phyloP scores from a whole-genome alignment of 1,140 invertebrate genomes.

The Papilio glaucus region DNA sequence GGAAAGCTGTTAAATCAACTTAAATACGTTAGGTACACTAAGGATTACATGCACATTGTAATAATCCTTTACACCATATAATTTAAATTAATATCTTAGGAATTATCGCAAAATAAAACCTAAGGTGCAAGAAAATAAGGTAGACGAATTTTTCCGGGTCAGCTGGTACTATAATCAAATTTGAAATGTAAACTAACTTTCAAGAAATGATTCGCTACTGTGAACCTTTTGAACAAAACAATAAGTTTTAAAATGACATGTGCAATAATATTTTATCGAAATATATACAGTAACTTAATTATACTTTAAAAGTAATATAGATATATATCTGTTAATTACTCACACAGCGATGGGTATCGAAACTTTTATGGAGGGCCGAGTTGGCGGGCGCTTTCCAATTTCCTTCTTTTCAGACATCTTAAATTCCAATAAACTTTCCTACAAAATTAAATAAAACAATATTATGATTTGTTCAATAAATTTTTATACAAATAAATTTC shows the following conservation, averaged over 20 bases:
- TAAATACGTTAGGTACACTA: too few relatives aligned
- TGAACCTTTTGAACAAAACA: neutral
- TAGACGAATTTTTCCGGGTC: too few relatives aligned
- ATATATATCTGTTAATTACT: neutral
- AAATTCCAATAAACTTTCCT: neutral
- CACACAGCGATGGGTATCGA: neutral
- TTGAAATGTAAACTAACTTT: neutral
- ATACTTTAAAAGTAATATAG: neutral
- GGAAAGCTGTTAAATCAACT: too few relatives aligned
- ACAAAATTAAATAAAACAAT: neutral
- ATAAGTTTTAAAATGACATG: neutral
- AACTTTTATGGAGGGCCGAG: neutral
- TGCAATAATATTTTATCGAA: neutral
- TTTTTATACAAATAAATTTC: neutral
- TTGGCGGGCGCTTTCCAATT: neutral
- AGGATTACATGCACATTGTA: too few relatives aligned
- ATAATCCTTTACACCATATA: too few relatives aligned
- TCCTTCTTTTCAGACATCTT: slow-evolving; percentile 4
- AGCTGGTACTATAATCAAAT: neutral
- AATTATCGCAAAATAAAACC: too few relatives aligned
- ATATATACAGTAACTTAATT: neutral
- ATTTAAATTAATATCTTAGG: too few relatives aligned
- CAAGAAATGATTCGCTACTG: neutral
- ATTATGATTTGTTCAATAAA: neutral
- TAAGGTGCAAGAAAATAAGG: neutral